A percentile compares a stretch with the other conserved stretches of the same genome.
Conservation (phyloP, 2,797 vertebrate genomes). For the Menidia menidia region DNA sequence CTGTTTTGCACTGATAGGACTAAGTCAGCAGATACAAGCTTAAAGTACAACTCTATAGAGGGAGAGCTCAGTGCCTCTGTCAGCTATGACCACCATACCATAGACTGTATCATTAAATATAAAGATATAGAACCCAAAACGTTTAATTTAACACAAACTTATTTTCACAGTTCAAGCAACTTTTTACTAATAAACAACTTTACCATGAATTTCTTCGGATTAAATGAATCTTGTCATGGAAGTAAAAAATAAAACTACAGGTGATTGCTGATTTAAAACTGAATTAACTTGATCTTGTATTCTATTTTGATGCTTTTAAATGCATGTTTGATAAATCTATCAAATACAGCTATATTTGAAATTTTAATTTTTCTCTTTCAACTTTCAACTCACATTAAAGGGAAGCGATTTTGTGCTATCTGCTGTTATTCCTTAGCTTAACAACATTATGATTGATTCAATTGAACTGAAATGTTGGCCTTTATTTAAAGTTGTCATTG, state of each 20-base stretch:
- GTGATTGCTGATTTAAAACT: not conserved
- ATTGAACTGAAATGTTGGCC: too few relatives aligned
- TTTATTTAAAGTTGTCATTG: too few relatives aligned
- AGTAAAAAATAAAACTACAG: not conserved
- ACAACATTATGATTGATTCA: too few relatives aligned
- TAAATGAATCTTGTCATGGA: not conserved
- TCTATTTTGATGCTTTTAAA: too few relatives aligned
- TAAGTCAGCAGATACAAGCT: slow-evolving; percentile 41
- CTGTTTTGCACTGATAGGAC: slow-evolving; percentile 44
- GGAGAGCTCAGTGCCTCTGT: slow-evolving; percentile 9
- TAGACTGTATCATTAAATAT: not conserved
- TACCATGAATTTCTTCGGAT: not conserved
- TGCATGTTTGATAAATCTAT: too few relatives aligned
- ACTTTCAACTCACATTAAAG: too few relatives aligned
- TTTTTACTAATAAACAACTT: slow-evolving; percentile 2
- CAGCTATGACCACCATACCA: slow-evolving; percentile 3
- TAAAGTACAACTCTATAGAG: slow-evolving; percentile 28
- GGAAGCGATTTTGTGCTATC: too few relatives aligned
- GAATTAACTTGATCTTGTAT: not conserved
- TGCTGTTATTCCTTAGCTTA: too few relatives aligned
- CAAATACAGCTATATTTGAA: too few relatives aligned
- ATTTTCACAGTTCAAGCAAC: not conserved
- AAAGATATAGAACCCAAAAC: not conserved
- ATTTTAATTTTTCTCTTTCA: too few relatives aligned
- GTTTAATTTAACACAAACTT: not conserved